Conservation (phyloP, 2,888 invertebrate species). For the Standfussiana lucernea region DNA sequence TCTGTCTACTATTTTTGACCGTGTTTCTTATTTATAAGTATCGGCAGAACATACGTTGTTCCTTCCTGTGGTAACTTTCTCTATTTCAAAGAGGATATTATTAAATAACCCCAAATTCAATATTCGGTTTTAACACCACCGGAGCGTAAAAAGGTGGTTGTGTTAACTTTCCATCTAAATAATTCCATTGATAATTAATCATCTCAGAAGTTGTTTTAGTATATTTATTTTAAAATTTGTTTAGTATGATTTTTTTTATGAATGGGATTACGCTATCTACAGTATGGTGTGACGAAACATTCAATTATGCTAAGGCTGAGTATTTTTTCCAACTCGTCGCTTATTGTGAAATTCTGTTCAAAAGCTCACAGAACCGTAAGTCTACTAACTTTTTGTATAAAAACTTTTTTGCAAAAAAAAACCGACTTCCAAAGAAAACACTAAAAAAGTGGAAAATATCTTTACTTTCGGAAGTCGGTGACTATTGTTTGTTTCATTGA, state of each 20-base stretch:
- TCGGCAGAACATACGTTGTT: background rate
- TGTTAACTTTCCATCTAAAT: conserved; percentile 34
- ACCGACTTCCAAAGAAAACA: too few relatives aligned
- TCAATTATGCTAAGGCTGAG: background rate
- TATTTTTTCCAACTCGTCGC: conserved; percentile 14
- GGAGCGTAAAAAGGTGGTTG: conserved; percentile 18
- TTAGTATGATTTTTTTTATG: background rate
- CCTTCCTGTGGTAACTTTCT: conserved; percentile 7
- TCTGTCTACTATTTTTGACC: conserved; percentile 17
- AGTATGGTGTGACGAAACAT: conserved; percentile 12
- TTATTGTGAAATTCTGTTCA: conserved; percentile 11
- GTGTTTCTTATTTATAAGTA: conserved; percentile 3
- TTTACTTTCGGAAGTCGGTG: too few relatives aligned
- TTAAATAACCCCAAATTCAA: conserved; percentile 1
- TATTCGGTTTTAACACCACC: conserved; percentile 29
- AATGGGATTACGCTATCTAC: conserved; percentile 19
- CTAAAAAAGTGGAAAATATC: too few relatives aligned
- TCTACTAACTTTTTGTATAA: conserved; percentile 35
- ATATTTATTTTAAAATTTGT: background rate
- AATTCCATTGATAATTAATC: conserved; percentile 37
- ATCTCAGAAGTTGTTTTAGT: conserved; percentile 28
- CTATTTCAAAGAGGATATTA: background rate
- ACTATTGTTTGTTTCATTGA: too few relatives aligned
- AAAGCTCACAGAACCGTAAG: conserved; percentile 7
- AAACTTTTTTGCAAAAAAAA: too few relatives aligned